Evolutionary conservation across 2,888 invertebrate genomes (phyloP).

Genomic region (Rhamnusium bicolor): DNA sequence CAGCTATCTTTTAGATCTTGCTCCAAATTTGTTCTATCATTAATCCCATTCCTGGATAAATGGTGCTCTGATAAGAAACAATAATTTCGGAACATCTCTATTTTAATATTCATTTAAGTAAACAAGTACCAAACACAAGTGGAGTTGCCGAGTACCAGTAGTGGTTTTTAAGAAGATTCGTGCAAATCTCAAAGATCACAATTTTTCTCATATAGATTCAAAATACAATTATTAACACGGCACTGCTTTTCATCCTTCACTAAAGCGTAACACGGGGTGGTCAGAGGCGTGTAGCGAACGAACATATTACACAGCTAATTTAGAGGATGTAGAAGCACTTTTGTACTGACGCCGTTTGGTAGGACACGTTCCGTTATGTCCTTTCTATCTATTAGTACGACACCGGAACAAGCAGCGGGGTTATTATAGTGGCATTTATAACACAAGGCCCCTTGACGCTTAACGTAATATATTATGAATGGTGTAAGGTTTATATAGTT

Average conservation of each 20-base stretch:
- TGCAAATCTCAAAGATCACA: too few relatives aligned
- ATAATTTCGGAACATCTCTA: too few relatives aligned
- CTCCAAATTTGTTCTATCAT: too few relatives aligned
- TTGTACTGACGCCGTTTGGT: slow-evolving; percentile 14
- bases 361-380: slow-evolving; percentile 54
- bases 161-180: too few relatives aligned
- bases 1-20: too few relatives aligned
- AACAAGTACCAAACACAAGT: too few relatives aligned
- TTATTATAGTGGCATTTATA: slow-evolving; percentile 27
- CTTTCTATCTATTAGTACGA: slow-evolving; percentile 42
- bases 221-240: slow-evolving; percentile 10
- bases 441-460: slow-evolving; percentile 5
- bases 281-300: slow-evolving; percentile 60
- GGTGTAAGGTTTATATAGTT: slow-evolving; percentile 2
- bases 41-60: too few relatives aligned
- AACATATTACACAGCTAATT: slow-evolving; percentile 57
- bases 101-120: too few relatives aligned
- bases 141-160: too few relatives aligned
- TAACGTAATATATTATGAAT: slow-evolving; percentile 10
- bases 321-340: slow-evolving; percentile 34
- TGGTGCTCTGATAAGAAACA: too few relatives aligned
- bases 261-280: slow-evolving; percentile 49
- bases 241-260: slow-evolving; percentile 33
- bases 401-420: slow-evolving; percentile 31
- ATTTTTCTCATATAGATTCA: too few relatives aligned